Conservation (phyloP, 2,888 invertebrate genomes). For the Drosophila atripex region DNA sequence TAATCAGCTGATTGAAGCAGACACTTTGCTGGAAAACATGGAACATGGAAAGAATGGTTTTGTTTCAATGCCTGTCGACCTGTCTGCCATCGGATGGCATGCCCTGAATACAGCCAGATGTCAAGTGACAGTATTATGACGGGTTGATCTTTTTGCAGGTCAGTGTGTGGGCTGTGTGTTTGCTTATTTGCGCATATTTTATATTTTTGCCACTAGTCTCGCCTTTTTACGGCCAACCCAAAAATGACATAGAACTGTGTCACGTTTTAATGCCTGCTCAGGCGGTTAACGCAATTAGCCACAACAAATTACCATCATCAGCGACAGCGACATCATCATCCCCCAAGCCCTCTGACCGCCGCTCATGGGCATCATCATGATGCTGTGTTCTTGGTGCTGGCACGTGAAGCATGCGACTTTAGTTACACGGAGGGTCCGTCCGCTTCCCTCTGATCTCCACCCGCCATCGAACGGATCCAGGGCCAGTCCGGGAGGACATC, state of each 20-base stretch:
- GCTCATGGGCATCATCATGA: slow-evolving; percentile 22
- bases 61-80: slow-evolving; percentile 38
- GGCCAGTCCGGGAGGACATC: not conserved
- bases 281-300: slow-evolving; percentile 76
- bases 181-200: slow-evolving; percentile 56
- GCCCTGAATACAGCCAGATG: slow-evolving; percentile 10
- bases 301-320: slow-evolving; percentile 52
- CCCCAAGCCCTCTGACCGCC: slow-evolving; percentile 5
- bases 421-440: slow-evolving; percentile 40
- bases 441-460: slow-evolving; percentile 41
- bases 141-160: slow-evolving; percentile 15
- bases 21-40: slow-evolving; percentile 53
- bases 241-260: slow-evolving; percentile 64
- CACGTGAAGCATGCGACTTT: slow-evolving; percentile 63
- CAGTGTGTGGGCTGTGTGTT: slow-evolving; percentile 18
- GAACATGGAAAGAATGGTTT: too few species aligned
- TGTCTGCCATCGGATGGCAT: slow-evolving; percentile 33
- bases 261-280: slow-evolving; percentile 67
- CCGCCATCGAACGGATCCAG: slow-evolving; percentile 22
- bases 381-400: slow-evolving; percentile 20
- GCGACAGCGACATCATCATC: slow-evolving; percentile 31
- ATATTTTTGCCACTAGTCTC: slow-evolving; percentile 25
- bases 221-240: slow-evolving; percentile 21
- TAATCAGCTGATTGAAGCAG: slow-evolving; percentile 67
- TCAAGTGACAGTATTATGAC: slow-evolving; percentile 58